phyloP scores from a whole-genome alignment of 2,113 vertebrate species.

The Hiodon alosoides region DNA sequence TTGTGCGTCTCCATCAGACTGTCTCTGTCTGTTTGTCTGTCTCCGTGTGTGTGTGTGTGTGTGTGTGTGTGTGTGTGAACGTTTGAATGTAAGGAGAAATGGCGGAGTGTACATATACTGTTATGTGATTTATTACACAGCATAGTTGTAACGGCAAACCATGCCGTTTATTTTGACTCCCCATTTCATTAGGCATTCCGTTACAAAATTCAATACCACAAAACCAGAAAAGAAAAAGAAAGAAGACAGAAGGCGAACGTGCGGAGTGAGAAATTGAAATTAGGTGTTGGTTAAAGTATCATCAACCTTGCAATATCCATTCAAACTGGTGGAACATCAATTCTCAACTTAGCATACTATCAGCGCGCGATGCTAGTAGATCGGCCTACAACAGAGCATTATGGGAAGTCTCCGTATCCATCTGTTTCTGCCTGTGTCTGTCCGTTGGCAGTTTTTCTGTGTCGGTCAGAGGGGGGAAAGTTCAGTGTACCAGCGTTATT shows the following conservation, averaged over 20 bases:
- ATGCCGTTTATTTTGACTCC: conserved; percentile 3
- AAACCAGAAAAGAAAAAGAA: background rate
- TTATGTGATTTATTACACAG: background rate
- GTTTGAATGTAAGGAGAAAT: background rate
- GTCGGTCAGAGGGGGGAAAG: background rate
- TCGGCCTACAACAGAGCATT: conserved; percentile 6
- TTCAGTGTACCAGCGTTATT: background rate
- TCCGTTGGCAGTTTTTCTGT: background rate
- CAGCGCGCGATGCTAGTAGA: no score
- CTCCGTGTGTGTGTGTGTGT: background rate
- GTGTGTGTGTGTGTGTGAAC: background rate
- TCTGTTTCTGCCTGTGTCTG: background rate
- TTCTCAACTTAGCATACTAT: no score
- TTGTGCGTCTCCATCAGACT: background rate
- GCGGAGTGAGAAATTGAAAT: background rate
- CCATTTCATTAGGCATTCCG: background rate
- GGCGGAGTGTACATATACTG: background rate
- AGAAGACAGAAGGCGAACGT: background rate
- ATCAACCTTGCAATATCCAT: no score
- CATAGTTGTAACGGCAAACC: background rate
- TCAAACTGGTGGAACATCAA: no score
- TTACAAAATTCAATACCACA: background rate
- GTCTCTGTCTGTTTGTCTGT: background rate
- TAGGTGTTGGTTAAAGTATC: background rate
- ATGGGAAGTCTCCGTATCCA: conserved; percentile 22